Base-by-base conservation (phyloP, 64 coral and sea anemone species). In the Stichodactyla helianthus region DNA sequence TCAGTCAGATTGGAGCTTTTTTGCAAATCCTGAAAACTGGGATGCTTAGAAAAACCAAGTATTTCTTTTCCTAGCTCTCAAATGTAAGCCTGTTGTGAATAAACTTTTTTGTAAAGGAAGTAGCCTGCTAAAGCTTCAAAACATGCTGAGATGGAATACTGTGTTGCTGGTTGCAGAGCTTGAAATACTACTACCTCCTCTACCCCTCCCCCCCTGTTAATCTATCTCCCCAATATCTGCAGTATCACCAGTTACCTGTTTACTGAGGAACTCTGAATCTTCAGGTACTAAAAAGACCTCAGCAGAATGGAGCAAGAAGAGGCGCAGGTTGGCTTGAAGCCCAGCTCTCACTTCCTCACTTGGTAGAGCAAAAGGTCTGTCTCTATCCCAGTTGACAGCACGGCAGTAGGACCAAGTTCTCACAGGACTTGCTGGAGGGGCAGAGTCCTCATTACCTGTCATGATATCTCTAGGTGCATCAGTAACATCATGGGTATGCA, bases 331-430 rank as follows among this genome's bases (percentile, higher is more conserved):
- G 51, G 92, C 95, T 79, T 98, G 95, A 19, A 98, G 87, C 26
- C 95, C 95, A 63, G 95, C 95, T 70, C 95, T 87, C 12, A 98
- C 95, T 86, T 98, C 92, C 82, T 98, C 95, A 26, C 68, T 27
- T 25, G 92, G 92, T 18, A 89, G 51, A 23, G 52, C 51, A 59
- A 85, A 93, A 0, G 63, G 35, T 16, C 84, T 91, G 22, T 98
- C 92, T 59, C 54, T 89, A n/a, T 94, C 71, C 52, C 67, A 58
- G 53, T 79, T 82, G 16, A 94, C 82, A 44, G 89, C 92, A 55
- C 79, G 54, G 0, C 86, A 86, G 59, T 93, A 93, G 19, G 92
- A 97, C 88, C 91, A 93, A 2, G 84, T 90, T 80, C 94, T 89
- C 44, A 86, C 91, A 16, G 59, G 59, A 79, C 90, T 92, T 57